Base-by-base conservation (phyloP, 2,113 vertebrate genomes). In the Rhipidura dahli region DNA sequence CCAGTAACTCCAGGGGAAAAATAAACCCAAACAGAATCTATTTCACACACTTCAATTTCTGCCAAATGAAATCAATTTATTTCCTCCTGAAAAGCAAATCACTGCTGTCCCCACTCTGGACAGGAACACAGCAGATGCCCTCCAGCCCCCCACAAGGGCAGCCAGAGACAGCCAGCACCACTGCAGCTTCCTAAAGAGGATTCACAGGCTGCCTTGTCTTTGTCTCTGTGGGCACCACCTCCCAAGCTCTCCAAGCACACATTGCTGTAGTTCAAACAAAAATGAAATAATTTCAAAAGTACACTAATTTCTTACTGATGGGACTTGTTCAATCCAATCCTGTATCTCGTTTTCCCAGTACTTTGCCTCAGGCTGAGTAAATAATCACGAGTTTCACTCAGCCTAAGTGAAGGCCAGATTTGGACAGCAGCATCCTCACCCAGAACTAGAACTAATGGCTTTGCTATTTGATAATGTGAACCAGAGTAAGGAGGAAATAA, bases 401-500 rank as follows among this genome's bases (percentile, higher is more conserved):
- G 64, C 27, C 68, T 6, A 6, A 83, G 76, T 1, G 3, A 56
- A 57, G 91, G 42, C 69, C 60, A 44, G 54, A 35, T 78, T 73
- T 71, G 92, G 80, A 71, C 12, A 94, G 83, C 87, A 83, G 51
- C 5, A 3, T 33, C 86, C 76, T 83, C 35, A 60, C 37, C 9
- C 2, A 86, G 93, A 86, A 26, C 79, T 83, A 53, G 83, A 96
- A 87, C 84, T 50, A 93, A 87, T 17, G 64, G 77, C 84, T 78
- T 54, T 14, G 3, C 13, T 2, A 93, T 89, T 65, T 18, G 33
- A 71, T 96, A 94, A 94, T 31, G 30, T 15, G 39, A 96, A 89
- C 89, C 93, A 93, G 89, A 93, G 56, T 18, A 33, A 53, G 27
- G 47, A 93, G 87, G 90, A 96, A 93, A 78, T 96, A 1, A 71